Percentiles rank a stretch among this genome's conserved stretches.
Evolutionary conservation across 2,888 invertebrate genomes (phyloP).

Genomic region (Muschampia plurimacula): DNA sequence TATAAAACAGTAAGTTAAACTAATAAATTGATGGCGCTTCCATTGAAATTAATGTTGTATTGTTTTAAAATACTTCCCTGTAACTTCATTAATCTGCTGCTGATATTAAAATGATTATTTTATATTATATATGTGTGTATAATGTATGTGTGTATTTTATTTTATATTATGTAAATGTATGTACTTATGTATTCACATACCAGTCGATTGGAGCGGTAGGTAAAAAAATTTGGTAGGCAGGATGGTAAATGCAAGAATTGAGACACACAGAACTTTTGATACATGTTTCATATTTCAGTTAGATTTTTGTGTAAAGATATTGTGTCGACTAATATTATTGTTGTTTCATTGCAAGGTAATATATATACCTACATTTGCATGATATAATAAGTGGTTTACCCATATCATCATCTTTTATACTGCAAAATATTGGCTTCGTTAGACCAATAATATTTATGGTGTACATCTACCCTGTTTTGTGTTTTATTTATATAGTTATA

Average conservation of each 20-base stretch:
- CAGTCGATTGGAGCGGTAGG: no score
- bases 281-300: no score
- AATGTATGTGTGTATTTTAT: no score
- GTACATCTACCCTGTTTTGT: not conserved
- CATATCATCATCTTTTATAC: not conserved
- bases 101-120: not conserved
- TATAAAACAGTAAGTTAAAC: conserved; percentile 56
- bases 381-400: not conserved
- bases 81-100: not conserved
- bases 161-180: no score
- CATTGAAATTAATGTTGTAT: conserved; percentile 43
- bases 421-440: not conserved
- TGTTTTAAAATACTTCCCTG: not conserved
- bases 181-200: no score
- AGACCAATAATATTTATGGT: not conserved
- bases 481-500: not conserved
- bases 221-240: no score
- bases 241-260: no score
- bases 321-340: no score
- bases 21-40: conserved; percentile 62
- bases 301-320: no score
- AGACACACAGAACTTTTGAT: no score
- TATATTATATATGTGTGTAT: no score
- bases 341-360: not conserved
- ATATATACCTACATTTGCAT: not conserved